Percentiles rank a stretch among this genome's conserved stretches.
phyloP scores from a whole-genome alignment of 2,888 invertebrate species.

The Pristionchus mayeri region DNA sequence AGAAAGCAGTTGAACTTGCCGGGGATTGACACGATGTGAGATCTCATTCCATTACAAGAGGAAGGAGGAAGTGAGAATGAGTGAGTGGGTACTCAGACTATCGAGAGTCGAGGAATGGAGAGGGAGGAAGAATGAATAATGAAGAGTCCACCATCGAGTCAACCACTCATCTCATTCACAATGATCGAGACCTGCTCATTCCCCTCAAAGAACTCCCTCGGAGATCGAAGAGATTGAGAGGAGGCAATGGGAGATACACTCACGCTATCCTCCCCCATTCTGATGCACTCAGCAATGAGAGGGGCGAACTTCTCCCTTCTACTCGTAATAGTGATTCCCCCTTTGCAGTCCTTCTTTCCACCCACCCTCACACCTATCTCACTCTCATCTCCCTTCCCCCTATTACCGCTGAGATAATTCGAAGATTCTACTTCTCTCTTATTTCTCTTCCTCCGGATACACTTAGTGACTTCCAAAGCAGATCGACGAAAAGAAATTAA shows the following conservation, averaged over 20 bases:
- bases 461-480: conserved; percentile 41
- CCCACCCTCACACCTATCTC: conserved; percentile 28
- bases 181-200: conserved; percentile 12
- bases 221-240: conserved; percentile 3
- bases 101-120: neutral
- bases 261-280: neutral
- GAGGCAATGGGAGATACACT: neutral
- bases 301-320: neutral
- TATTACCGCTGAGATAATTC: conserved; percentile 4
- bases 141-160: neutral
- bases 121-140: neutral
- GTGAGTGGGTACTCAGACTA: neutral
- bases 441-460: conserved; percentile 8
- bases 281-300: neutral
- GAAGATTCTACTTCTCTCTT: conserved; percentile 16
- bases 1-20: conserved; percentile 5
- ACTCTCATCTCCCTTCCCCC: conserved; percentile 1
- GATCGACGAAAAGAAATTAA: conserved; percentile 36
- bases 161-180: neutral
- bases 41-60: conserved; percentile 40
- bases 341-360: too few species aligned
- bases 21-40: neutral
- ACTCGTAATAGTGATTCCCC: neutral
- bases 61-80: conserved; percentile 40
- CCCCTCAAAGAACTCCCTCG: neutral